Conservation (phyloP, 92 coral and sea anemone genomes). For the Zoanthus sociatus region DNA sequence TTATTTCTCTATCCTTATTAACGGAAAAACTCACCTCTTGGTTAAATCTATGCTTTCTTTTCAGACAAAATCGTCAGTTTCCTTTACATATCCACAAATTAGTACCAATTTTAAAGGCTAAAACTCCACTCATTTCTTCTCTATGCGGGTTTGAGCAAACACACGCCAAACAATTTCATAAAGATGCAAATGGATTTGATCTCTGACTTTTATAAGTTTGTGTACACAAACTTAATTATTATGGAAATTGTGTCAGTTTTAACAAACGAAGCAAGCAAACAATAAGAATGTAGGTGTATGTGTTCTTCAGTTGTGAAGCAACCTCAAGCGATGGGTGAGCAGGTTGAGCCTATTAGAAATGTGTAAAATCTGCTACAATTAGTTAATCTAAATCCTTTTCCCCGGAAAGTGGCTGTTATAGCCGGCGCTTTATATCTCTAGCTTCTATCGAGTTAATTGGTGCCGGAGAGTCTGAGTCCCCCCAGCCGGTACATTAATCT, state of each 20-base stretch:
- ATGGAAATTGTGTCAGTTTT: conserved; percentile 48
- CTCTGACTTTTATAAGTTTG: conserved; percentile 20
- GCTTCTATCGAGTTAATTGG: too few species aligned
- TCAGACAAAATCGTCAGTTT: not conserved
- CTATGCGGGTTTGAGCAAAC: conserved; percentile 16
- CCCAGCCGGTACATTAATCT: too few species aligned
- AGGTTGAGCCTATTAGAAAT: too few species aligned
- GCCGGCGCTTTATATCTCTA: too few species aligned
- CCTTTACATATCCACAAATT: not conserved
- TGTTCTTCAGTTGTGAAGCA: not conserved
- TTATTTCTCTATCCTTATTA: not conserved
- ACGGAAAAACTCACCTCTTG: not conserved
- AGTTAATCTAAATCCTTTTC: too few species aligned
- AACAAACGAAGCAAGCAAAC: conserved; percentile 15
- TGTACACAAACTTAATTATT: conserved; percentile 41
- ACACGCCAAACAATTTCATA: not conserved
- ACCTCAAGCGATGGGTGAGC: not conserved
- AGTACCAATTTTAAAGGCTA: not conserved
- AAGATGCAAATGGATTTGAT: conserved; percentile 40
- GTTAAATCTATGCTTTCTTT: not conserved
- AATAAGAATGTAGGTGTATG: not conserved
- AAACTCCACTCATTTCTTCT: conserved; percentile 12
- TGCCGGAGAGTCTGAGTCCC: too few species aligned
- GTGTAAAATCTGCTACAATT: too few species aligned
- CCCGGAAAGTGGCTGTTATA: too few species aligned